Conservation (phyloP, 1,140 invertebrate species). For the Temnothorax curvispinosus region DNA sequence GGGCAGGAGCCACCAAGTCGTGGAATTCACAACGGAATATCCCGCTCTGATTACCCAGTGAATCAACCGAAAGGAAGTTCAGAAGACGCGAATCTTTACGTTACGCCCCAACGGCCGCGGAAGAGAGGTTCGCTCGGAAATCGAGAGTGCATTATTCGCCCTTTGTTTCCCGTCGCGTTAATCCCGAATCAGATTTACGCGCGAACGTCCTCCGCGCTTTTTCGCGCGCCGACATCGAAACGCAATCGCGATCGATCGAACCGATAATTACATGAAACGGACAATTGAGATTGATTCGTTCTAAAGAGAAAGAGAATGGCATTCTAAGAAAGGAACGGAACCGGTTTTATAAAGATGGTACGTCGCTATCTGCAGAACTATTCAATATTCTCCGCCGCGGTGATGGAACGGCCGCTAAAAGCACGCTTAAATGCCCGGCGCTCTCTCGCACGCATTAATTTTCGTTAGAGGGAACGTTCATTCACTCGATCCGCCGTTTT, state of each 20-base stretch:
- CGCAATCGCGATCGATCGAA: conserved; percentile 15
- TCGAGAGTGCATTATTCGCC: neutral
- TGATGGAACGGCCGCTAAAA: conserved; percentile 18
- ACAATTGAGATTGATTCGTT: conserved; percentile 5
- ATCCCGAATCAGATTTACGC: conserved; percentile 12
- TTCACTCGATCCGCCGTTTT: neutral
- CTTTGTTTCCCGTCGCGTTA: neutral
- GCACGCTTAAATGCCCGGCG: neutral
- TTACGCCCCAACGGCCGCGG: neutral
- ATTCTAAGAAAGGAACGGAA: neutral
- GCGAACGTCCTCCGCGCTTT: neutral
- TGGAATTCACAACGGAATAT: conserved; percentile 38
- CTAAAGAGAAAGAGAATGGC: neutral
- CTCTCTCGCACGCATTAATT: conserved; percentile 8
- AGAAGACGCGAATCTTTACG: neutral
- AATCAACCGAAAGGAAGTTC: conserved; percentile 59
- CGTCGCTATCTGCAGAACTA: neutral
- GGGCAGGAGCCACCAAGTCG: neutral
- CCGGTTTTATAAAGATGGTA: neutral
- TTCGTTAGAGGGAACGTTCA: neutral
- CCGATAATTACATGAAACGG: conserved; percentile 24
- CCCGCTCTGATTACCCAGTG: conserved; percentile 64
- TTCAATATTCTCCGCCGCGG: neutral
- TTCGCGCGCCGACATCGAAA: neutral
- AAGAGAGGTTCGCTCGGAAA: neutral